Conservation (phyloP, 2,113 vertebrate genomes). For the Hydrochoerus hydrochaeris region DNA sequence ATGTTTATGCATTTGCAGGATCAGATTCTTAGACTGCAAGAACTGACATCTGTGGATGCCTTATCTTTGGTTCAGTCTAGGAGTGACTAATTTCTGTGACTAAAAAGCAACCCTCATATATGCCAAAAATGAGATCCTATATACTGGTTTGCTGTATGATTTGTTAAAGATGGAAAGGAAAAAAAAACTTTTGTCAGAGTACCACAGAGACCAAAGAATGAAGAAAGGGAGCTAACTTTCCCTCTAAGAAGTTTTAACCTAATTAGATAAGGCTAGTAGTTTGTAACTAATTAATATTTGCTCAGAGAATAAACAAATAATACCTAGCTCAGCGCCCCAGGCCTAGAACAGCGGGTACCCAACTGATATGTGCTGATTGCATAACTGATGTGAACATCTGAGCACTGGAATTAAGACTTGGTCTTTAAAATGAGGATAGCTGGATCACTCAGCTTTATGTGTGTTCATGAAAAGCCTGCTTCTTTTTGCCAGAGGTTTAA, state of each 20-base stretch:
- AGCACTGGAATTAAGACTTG: constrained; percentile 32
- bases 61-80: not conserved
- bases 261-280: constrained; percentile 47
- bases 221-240: constrained; percentile 20
- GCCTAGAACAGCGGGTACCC: not conserved
- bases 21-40: not conserved
- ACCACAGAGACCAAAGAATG: not conserved
- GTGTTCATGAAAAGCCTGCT: constrained; percentile 17
- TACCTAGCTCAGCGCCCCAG: not conserved
- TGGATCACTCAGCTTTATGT: not conserved
- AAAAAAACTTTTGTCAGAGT: not conserved
- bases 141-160: not conserved
- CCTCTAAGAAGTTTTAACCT: constrained; percentile 57
- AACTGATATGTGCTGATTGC: not conserved
- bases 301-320: constrained; percentile 24
- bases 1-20: not conserved
- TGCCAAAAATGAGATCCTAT: not conserved
- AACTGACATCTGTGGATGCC: not conserved
- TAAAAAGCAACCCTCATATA: not conserved
- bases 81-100: not conserved
- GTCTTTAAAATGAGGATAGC: constrained; percentile 50
- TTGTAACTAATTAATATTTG: constrained; percentile 60
- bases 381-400: constrained; percentile 5
- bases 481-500: not conserved
- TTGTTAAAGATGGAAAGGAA: not conserved